A percentile compares a stretch with the other conserved stretches of the same genome.
Evolutionary conservation across 2,888 invertebrate species (phyloP).

Genomic region (Oxycera nigricornis): DNA sequence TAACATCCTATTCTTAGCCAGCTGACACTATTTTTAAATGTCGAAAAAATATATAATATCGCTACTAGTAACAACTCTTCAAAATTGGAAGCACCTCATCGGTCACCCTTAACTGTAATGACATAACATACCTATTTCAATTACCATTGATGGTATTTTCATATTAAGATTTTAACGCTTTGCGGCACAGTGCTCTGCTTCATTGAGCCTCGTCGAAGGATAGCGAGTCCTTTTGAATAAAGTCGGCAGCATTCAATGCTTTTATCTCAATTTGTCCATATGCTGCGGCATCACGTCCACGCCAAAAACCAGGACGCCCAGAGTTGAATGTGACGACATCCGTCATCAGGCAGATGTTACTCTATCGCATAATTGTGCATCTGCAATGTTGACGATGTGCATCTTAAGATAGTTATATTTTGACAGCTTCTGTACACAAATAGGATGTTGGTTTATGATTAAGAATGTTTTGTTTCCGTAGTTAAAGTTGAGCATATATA

Average conservation of each 20-base stretch:
- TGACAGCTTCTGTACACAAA: background rate
- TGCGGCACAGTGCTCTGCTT: no score
- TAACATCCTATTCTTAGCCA: no score
- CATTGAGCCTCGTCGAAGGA: no score
- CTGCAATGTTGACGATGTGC: background rate
- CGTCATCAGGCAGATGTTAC: constrained; percentile 25
- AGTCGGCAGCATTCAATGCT: background rate
- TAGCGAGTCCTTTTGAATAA: constrained; percentile 1
- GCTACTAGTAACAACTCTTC: no score
- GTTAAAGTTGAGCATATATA: no score
- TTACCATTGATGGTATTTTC: no score
- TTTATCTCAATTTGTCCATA: constrained; percentile 17
- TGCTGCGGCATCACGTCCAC: background rate
- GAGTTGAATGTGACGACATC: background rate
- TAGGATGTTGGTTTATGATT: background rate
- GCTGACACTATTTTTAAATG: no score
- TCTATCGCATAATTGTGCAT: constrained; percentile 13
- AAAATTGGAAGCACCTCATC: no score
- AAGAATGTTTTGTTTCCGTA: background rate
- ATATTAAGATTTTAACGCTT: no score
- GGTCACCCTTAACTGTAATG: no score
- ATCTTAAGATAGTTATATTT: background rate
- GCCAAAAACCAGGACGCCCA: background rate
- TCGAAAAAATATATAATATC: no score
- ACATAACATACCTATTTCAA: no score